These are phyloP conservation scores for Lethrus apterus DNA, from an alignment of 1,140 invertebrate genomes.

Conservation along the genomic window DNA sequence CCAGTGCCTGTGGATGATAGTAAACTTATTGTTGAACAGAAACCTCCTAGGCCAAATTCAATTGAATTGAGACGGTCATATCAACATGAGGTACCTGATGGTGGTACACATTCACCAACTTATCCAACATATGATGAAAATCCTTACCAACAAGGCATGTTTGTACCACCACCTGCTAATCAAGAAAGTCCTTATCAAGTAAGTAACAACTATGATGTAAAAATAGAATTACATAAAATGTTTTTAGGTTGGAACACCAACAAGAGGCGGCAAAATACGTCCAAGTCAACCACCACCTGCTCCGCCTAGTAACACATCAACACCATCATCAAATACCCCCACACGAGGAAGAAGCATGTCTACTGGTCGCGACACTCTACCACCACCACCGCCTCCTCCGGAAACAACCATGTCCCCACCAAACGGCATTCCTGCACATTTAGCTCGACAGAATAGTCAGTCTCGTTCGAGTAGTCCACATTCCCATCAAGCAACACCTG, in stretches of 20 bases:
- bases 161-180: constrained; percentile 33
- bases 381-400: constrained; percentile 83
- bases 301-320: constrained; percentile 66
- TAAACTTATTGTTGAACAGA: constrained; percentile 44
- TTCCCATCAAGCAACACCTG: constrained; percentile 36
- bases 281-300: constrained; percentile 83
- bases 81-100: constrained; percentile 52
- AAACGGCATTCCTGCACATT: constrained; percentile 42
- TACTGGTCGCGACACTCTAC: constrained; percentile 63
- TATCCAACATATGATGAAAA: constrained; percentile 40
- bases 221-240: too few relatives aligned
- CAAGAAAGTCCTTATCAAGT: constrained; percentile 43
- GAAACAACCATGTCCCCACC: constrained; percentile 48
- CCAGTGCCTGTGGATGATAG: constrained; percentile 20
- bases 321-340: constrained; percentile 63
- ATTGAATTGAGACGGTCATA: constrained; percentile 66
- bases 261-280: constrained; percentile 51
- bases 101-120: constrained; percentile 39
- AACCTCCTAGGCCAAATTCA: constrained; percentile 65
- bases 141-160: constrained; percentile 37
- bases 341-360: constrained; percentile 61
- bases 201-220: too few relatives aligned
- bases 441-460: constrained; percentile 35
- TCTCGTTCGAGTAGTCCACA: constrained; percentile 35
- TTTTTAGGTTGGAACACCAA: constrained; percentile 48